These are phyloP conservation scores for Sterrhoptilus dennistouni DNA, from an alignment of 2,113 vertebrate species.

Conservation along the genomic window DNA sequence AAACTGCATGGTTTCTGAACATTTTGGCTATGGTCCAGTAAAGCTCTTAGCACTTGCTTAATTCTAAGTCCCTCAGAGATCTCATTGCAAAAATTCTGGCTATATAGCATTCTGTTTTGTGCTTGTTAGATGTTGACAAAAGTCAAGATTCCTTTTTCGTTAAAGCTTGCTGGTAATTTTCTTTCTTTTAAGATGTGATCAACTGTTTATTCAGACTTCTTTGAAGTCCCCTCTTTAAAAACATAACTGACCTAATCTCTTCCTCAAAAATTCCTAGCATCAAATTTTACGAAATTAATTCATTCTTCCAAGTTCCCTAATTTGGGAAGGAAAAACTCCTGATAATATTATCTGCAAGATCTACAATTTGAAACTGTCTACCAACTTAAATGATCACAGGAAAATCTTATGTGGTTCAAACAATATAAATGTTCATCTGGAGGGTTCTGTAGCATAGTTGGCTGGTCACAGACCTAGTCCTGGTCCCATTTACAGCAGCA, in stretches of 20 bases:
- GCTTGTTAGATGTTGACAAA: not conserved
- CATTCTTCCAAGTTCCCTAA: not conserved
- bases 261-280: not conserved
- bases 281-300: not conserved
- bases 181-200: not conserved
- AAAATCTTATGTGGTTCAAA: not conserved
- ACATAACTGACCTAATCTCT: not conserved
- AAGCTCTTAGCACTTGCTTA: slow-evolving; percentile 32
- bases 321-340: not conserved
- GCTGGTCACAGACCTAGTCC: not conserved
- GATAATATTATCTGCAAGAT: not conserved
- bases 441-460: not conserved
- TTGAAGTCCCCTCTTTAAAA: not conserved
- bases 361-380: not conserved
- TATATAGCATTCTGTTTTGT: not conserved
- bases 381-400: not conserved
- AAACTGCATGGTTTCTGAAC: not conserved
- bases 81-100: not conserved
- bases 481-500: not conserved
- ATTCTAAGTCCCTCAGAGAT: not conserved
- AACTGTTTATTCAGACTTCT: not conserved
- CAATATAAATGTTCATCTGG: not conserved
- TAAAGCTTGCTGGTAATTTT: not conserved
- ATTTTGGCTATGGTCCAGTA: not conserved
- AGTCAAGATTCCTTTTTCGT: not conserved